phyloP scores from a whole-genome alignment of 53 echinoderm and acorn worm genomes.

The Actinopyga echinites region DNA sequence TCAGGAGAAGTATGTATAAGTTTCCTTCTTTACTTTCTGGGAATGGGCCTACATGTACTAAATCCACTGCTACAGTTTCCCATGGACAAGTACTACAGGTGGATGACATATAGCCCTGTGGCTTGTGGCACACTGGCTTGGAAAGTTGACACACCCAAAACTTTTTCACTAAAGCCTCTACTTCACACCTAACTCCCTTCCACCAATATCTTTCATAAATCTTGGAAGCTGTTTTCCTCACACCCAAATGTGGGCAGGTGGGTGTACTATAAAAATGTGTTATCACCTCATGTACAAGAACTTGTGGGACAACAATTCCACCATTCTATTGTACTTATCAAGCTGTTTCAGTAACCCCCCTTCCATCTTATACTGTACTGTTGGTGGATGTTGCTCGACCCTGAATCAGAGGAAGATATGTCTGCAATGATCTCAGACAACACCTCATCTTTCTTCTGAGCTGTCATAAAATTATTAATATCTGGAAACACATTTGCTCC shows the following conservation, averaged over 20 bases:
- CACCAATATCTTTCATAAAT: conserved; percentile 36
- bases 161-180: conserved; percentile 36
- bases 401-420: not conserved
- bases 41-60: conserved; percentile 47
- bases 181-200: not conserved
- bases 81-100: conserved; percentile 28
- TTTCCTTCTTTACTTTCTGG: conserved; percentile 45
- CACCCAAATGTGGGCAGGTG: conserved; percentile 1
- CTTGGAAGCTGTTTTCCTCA: not conserved
- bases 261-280: conserved; percentile 20
- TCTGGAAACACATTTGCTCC: not conserved
- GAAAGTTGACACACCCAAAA: conserved; percentile 40
- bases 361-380: not conserved
- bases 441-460: not conserved
- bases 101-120: conserved; percentile 52
- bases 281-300: conserved; percentile 33
- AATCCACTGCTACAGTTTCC: conserved; percentile 49
- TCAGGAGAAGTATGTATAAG: conserved; percentile 1
- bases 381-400: not conserved
- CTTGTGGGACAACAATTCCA: conserved; percentile 9
- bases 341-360: not conserved
- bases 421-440: not conserved
- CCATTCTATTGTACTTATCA: not conserved
- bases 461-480: not conserved
- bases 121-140: conserved; percentile 55